Evolutionary conservation across 2,888 invertebrate genomes (phyloP), one percentile per base, ranked within the genome.

Genomic region (Zygothrica quintamaculata): DNA sequence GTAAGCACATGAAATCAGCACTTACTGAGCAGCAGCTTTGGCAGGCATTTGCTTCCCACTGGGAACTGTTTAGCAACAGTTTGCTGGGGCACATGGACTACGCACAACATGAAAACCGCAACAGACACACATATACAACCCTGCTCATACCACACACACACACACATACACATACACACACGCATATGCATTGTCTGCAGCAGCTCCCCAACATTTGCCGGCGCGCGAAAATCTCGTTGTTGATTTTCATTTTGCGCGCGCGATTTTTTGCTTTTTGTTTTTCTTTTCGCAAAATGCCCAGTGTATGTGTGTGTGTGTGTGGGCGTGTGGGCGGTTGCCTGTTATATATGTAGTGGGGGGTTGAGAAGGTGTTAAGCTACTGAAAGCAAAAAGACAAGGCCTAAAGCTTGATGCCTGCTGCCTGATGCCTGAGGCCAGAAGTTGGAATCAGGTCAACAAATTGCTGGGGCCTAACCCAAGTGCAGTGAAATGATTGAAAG

Each of bases 1-100:
- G n/a, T n/a, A n/a, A n/a, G 33, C n/a, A 52, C 50, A 11, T 43
- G 52, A 25, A 18, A 37, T 29, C 7, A 1, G 22, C 22, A 50
- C 16, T 11, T 8, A 5, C 7, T 18, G 36, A 25, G 46, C 16
- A 18, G 46, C 22, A n/a, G 36, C 7, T 47, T 43, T 39, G 39
- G 42, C 67, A 68, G 36, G 60, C 33, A 37, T 8, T 16, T 6
- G 33, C 1, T n/a, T 53, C 18, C 76, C 5, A 29, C 51, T 70
- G 71, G 69, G 75, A 12, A 1, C 3, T 16, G 56, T 61, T n/a
- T n/a, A 84, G 78, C 78, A 86, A 86, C 87, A 86, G 84, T 86
- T 78, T 86, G 84, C 40, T 52, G 74, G 50, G 52, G 26, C 26
- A 8, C 56, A 68, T 48, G 43, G 55, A 57, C 64, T 68, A 74